A percentile compares a stretch with the other conserved stretches of the same genome.
These are phyloP conservation scores for Embiotoca jacksoni DNA, from an alignment of 2,113 vertebrate genomes.

Conservation along the genomic window DNA sequence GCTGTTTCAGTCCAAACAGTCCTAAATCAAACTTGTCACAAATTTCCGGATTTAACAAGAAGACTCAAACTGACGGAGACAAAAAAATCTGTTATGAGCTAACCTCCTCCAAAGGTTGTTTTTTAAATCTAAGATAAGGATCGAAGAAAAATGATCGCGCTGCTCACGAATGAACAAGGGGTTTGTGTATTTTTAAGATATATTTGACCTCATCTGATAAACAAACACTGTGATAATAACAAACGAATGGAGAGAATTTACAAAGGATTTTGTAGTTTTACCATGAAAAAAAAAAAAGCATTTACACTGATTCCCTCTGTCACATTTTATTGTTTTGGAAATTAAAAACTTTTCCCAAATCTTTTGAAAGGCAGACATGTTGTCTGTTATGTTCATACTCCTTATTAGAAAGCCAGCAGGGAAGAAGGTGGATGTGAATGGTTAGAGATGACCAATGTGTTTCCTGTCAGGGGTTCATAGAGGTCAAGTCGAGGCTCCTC, in stretches of 20 bases:
- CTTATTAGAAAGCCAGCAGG: constrained; percentile 7
- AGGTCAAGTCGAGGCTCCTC: constrained; percentile 54
- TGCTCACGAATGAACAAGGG: constrained; percentile 28
- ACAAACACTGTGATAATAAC: background rate
- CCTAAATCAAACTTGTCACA: constrained; percentile 85
- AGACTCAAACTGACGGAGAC: constrained; percentile 46
- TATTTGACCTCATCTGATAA: background rate
- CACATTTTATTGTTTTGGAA: no score
- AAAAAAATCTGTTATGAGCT: constrained; percentile 58
- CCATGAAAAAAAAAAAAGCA: background rate
- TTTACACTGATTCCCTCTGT: background rate
- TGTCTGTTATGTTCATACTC: background rate
- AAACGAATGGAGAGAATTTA: background rate
- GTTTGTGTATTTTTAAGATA: constrained; percentile 27
- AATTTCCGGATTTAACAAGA: constrained; percentile 80
- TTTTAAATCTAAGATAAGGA: constrained; percentile 64
- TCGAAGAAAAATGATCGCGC: constrained; percentile 38
- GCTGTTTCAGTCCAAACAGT: constrained; percentile 85
- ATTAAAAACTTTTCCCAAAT: background rate
- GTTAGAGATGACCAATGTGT: constrained; percentile 63
- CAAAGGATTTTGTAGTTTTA: background rate
- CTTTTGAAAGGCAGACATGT: background rate
- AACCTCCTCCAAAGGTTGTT: constrained; percentile 26
- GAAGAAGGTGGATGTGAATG: constrained; percentile 34
- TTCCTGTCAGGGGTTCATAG: constrained; percentile 47